Percentiles rank a stretch among this genome's conserved stretches.
Evolutionary conservation across 2,797 vertebrate species (phyloP).

Genomic region (Notoglanidium macrostoma): DNA sequence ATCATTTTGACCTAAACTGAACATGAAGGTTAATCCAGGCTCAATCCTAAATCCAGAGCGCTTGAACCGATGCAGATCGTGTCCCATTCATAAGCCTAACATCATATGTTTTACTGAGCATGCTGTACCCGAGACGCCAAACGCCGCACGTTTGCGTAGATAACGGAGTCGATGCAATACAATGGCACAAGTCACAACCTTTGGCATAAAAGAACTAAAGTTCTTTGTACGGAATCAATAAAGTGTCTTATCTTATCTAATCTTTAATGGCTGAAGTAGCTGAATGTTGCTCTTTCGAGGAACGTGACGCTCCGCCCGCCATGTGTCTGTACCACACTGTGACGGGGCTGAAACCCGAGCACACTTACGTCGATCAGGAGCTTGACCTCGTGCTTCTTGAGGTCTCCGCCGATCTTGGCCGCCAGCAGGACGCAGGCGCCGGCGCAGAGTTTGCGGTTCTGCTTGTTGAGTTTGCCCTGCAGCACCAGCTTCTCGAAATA

Average conservation of each 20-base stretch:
- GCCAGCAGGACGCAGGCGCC: conserved; percentile 95
- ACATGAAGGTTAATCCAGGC: neutral
- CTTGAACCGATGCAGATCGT: neutral
- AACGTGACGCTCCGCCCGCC: neutral
- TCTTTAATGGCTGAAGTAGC: too few species aligned
- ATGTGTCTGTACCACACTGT: neutral
- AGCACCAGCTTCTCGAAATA: conserved; percentile 99
- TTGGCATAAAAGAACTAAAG: too few species aligned
- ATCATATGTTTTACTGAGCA: neutral
- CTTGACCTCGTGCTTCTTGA: conserved; percentile 97
- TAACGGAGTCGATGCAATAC: neutral
- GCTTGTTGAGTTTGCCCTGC: conserved; percentile 96
- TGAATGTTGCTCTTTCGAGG: neutral
- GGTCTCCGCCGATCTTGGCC: conserved; percentile 95
- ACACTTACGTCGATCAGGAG: conserved; percentile 91
- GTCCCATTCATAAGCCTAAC: too few species aligned
- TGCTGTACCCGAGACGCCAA: neutral
- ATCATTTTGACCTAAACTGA: neutral
- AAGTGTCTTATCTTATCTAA: neutral
- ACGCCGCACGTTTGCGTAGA: neutral
- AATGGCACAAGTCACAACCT: neutral
- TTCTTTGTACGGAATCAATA: neutral
- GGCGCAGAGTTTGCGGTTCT: conserved; percentile 96
- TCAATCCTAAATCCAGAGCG: neutral
- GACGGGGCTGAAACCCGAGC: neutral